These are phyloP conservation scores for Pectinophora gossypiella DNA, from an alignment of 1,140 invertebrate genomes.

Conservation along the genomic window DNA sequence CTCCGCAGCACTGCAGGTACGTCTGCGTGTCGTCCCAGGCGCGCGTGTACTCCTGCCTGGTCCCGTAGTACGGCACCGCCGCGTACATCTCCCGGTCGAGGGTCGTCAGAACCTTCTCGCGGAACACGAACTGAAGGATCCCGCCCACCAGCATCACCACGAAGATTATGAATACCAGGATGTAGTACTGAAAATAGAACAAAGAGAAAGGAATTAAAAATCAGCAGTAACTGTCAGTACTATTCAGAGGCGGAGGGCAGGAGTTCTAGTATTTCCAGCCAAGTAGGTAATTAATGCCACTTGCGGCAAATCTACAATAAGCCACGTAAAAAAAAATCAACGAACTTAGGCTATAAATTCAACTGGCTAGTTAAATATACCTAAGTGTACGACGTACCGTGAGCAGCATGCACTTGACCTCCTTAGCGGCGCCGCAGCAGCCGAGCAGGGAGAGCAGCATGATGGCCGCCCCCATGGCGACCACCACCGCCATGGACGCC, in stretches of 20 bases:
- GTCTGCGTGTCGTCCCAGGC: slow-evolving; percentile 91
- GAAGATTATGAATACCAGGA: slow-evolving; percentile 89
- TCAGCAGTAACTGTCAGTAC: too few relatives aligned
- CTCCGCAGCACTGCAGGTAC: slow-evolving; percentile 89
- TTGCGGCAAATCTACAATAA: too few relatives aligned
- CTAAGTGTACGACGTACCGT: slow-evolving; percentile 78
- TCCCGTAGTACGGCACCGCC: slow-evolving; percentile 83
- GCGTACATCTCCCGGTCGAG: slow-evolving; percentile 87
- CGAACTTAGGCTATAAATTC: too few relatives aligned
- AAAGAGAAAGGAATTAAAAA: too few relatives aligned
- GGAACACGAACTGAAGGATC: slow-evolving; percentile 91
- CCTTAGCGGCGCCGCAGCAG: slow-evolving; percentile 89
- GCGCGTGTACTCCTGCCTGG: slow-evolving; percentile 79
- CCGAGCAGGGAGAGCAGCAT: slow-evolving; percentile 89
- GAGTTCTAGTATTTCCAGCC: too few relatives aligned
- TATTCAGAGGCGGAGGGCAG: too few relatives aligned
- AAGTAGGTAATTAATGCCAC: too few relatives aligned
- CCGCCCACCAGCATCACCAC: slow-evolving; percentile 92
- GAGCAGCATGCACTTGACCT: slow-evolving; percentile 92
- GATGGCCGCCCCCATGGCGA: slow-evolving; percentile 86
- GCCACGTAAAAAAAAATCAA: too few relatives aligned
- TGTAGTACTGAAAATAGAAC: slow-evolving; percentile 85
- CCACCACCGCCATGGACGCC: slow-evolving; percentile 87
- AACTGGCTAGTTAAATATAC: neutral
- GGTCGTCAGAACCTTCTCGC: slow-evolving; percentile 83